Evolutionary conservation across 2,888 invertebrate genomes (phyloP), one percentile per base, ranked within the genome.

Genomic region (Apeira syringaria): DNA sequence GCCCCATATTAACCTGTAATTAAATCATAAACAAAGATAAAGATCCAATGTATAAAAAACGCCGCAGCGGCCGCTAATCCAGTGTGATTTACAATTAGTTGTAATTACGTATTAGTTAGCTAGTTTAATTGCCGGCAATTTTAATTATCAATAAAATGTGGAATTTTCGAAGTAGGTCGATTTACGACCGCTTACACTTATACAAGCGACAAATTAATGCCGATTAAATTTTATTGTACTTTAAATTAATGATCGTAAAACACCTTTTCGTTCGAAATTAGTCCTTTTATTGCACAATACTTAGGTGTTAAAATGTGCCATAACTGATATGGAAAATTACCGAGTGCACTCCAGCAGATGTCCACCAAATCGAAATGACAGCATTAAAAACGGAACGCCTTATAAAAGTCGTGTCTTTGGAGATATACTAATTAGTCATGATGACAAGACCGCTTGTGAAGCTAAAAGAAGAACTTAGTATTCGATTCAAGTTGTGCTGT

Each of bases 11-110:
- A 78, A 76, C 70, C 61, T 62, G 70, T 85, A 88, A 88, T 88
- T 88, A 88, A 84, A 82, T 69, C 76, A 86, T 89, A 87, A 89
- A 88, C 62, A 69, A 61, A 80, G 82, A 86, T 86, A 82, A 80
- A 80, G 72, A 68, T 68, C 70, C 57, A 52, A 64, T 61, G 56
- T 65, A 64, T 73, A 80, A 77, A n/a, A 77, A 74, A 74, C 60
- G 63, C 85, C 87, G 80, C 72, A 43, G 33, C 63, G 53, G 48
- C 56, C 50, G 56, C 72, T 84, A 84, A 88, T 86, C 88, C 75
- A 63, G 54, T 55, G 53, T 81, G 80, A 86, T 85, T 84, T 86
- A 87, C 81, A 85, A 82, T 83, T 81, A 80, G 61, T 64, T 64
- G 74, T 85, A 85, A 84, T 85, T 84, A 85, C 66, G 66, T 68